Percentiles rank a stretch among this genome's conserved stretches.
These are phyloP conservation scores for Paracyclopina nana DNA, from an alignment of 1,140 invertebrate genomes.

Conservation along the genomic window DNA sequence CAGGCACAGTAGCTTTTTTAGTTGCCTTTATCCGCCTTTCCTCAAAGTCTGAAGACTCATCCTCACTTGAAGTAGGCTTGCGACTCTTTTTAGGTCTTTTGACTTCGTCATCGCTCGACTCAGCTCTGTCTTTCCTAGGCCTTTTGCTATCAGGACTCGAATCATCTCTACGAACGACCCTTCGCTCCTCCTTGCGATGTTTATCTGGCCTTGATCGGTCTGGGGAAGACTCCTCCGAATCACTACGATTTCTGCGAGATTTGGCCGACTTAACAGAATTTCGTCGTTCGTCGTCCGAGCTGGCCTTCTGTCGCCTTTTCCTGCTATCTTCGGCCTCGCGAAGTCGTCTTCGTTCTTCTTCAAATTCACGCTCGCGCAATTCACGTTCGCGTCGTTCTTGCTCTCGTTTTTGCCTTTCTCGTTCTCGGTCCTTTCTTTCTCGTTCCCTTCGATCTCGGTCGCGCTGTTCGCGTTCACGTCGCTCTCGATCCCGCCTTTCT, in stretches of 20 bases:
- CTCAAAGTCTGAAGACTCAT: slow-evolving; percentile 11
- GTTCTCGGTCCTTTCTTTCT: slow-evolving; percentile 26
- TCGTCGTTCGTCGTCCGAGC: not conserved
- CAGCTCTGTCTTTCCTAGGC: not conserved
- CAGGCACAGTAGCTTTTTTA: slow-evolving; percentile 36
- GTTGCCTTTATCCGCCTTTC: slow-evolving; percentile 15
- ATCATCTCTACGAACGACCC: no score
- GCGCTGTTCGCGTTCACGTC: slow-evolving; percentile 28
- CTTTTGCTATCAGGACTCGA: not conserved
- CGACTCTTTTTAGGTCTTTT: slow-evolving; percentile 16
- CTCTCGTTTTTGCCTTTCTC: slow-evolving; percentile 24
- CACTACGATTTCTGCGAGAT: not conserved
- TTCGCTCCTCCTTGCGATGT: not conserved
- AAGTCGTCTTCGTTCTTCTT: not conserved
- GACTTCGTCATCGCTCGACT: not conserved
- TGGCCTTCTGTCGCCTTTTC: not conserved
- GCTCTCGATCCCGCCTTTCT: slow-evolving; percentile 25
- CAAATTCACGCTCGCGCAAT: not conserved
- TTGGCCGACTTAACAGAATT: not conserved
- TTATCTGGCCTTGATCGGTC: not conserved
- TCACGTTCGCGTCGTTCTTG: slow-evolving; percentile 25
- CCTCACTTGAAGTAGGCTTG: slow-evolving; percentile 8
- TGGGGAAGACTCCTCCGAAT: not conserved
- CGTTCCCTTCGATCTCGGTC: slow-evolving; percentile 2
- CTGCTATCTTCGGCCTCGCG: not conserved